Conservation (phyloP, 2,888 invertebrate genomes). For the Hoplodrina blanda region DNA sequence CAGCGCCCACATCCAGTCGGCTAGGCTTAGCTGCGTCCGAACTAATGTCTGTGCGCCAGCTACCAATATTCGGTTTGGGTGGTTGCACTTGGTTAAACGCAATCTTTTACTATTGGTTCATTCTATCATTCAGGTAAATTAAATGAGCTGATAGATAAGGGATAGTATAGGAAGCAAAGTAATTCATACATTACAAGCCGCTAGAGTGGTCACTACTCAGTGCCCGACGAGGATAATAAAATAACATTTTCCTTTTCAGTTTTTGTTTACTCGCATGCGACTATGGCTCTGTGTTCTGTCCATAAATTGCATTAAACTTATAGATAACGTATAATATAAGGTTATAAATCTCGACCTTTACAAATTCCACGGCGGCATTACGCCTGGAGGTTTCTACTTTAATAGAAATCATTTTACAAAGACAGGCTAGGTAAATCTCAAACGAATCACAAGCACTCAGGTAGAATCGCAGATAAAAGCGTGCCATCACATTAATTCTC, state of each 20-base stretch:
- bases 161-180: slow-evolving; percentile 7
- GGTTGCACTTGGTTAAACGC: not conserved
- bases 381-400: not conserved
- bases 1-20: slow-evolving; percentile 11
- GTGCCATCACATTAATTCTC: slow-evolving; percentile 42
- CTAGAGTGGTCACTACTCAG: slow-evolving; percentile 1
- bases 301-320: not conserved
- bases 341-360: not conserved
- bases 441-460: slow-evolving; percentile 35
- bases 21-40: slow-evolving; percentile 17
- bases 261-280: not conserved
- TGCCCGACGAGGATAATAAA: slow-evolving; percentile 9
- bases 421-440: slow-evolving; percentile 4
- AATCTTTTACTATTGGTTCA: not conserved
- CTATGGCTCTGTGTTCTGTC: not conserved
- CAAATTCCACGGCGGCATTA: not conserved
- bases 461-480: slow-evolving; percentile 48
- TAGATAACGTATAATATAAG: not conserved
- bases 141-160: slow-evolving; percentile 7
- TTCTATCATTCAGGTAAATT: not conserved
- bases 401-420: slow-evolving; percentile 12
- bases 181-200: slow-evolving; percentile 27
- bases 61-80: slow-evolving; percentile 9
- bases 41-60: slow-evolving; percentile 2
- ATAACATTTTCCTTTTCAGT: not conserved